Evolutionary conservation across 2,797 vertebrate species (phyloP).

Genomic region (Acropternis orthonyx): DNA sequence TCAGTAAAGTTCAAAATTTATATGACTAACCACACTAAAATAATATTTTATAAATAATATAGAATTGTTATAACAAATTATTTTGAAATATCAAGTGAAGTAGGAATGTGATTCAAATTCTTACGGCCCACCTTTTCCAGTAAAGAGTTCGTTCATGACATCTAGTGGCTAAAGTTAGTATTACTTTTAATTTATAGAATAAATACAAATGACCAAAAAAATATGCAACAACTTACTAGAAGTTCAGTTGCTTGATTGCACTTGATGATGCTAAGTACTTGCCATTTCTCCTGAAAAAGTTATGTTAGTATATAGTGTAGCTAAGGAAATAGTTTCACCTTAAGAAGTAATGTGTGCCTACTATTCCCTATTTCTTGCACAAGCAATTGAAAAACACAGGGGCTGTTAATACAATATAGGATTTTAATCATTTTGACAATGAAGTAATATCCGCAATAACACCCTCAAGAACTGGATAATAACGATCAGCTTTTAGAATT

Average conservation of each 20-base stretch:
- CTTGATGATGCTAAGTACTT: neutral
- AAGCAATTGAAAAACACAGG: neutral
- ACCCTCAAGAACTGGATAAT: neutral
- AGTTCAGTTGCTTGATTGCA: neutral
- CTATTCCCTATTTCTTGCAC: neutral
- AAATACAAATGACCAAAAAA: neutral
- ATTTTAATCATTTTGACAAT: neutral
- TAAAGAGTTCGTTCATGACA: neutral
- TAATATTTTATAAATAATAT: neutral
- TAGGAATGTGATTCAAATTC: neutral
- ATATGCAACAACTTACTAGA: neutral
- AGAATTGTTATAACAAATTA: neutral
- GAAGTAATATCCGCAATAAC: neutral
- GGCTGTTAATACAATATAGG: neutral
- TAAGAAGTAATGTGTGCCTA: neutral
- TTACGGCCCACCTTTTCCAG: neutral
- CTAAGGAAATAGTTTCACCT: neutral
- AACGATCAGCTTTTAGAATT: neutral
- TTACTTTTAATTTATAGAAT: neutral
- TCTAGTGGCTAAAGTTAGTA: constrained; percentile 16
- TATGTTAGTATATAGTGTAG: neutral
- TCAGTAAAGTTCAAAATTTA: neutral
- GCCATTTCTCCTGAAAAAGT: neutral
- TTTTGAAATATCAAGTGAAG: neutral
- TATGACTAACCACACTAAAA: neutral